Base-by-base conservation (phyloP, 2,797 vertebrate species). In the Cygnus olor region DNA sequence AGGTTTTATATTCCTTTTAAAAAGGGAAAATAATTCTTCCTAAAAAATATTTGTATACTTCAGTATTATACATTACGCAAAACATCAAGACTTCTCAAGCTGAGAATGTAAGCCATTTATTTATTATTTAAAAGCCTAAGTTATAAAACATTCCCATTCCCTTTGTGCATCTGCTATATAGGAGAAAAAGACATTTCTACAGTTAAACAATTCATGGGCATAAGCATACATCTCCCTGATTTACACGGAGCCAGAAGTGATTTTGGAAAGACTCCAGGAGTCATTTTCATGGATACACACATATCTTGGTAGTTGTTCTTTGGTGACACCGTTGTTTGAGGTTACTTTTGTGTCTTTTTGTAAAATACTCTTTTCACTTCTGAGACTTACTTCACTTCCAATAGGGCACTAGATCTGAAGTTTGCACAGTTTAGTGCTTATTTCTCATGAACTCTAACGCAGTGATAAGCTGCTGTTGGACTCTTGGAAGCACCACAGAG, bases 121-220 rank as follows among this genome's bases (percentile, higher is more conserved):
- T 95, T 94, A 91, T 90, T 96, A 95, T 97, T 97, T 94, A 97
- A 90, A 69, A 96, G 69, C 68, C 38, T 18, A 92, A 85, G 88
- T 93, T 90, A 96, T 97, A 97, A 97, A 96, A 79, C 30, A 89
- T 85, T 95, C 53, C 56, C 47, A 58, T 85, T 94, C 38, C 86
- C 49, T 91, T 88, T 73, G 58, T 95, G 58, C 56, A 89, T 96
- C 80, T 95, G 69, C 89, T 95, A 56, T 63, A 47, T 14, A 58
- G 60, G 66, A 83, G 77, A 63, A 83, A 92, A 88, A 69, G 88
- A 87, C 80, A 90, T 80, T 88, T 89, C 61, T 58, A 21, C 45
- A 90, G n/a, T 83, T 93, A 96, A 96, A 94, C 28, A 94, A 93
- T 93, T 87, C 88, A 85, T 74, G 84, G 86, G 13, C 64, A 81